Evolutionary conservation across 2,797 vertebrate genomes (phyloP).

Genomic region (Phrynocephalus guinanensis): DNA sequence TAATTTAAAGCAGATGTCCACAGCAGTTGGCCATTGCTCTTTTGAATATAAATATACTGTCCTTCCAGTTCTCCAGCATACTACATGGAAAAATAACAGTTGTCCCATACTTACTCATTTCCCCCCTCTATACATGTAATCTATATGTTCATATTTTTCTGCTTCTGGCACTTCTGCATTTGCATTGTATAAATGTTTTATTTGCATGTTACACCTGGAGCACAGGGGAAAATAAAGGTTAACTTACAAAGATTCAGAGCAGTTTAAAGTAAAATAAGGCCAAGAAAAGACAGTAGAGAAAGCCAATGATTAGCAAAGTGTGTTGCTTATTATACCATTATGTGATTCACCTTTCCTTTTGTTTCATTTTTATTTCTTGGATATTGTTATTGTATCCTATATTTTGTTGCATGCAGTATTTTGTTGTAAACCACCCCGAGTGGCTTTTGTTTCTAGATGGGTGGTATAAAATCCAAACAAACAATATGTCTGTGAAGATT

Average conservation of each 20-base stretch:
- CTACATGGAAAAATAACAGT: neutral
- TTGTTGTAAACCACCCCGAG: no score
- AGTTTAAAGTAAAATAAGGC: neutral
- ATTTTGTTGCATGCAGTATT: no score
- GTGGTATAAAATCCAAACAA: no score
- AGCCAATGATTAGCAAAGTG: no score
- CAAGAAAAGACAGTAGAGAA: no score
- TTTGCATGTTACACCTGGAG: neutral
- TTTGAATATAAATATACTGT: neutral
- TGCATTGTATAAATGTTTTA: neutral
- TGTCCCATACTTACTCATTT: neutral
- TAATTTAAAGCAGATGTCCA: slow-evolving; percentile 3
- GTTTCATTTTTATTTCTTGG: no score
- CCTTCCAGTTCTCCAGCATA: neutral
- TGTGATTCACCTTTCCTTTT: no score
- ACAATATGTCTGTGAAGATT: no score
- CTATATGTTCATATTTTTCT: neutral
- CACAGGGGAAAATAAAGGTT: neutral
- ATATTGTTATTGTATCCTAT: no score
- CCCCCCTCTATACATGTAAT: neutral
- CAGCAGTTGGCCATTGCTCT: neutral
- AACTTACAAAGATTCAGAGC: neutral
- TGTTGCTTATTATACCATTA: no score
- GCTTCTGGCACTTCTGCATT: neutral
- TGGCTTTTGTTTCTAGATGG: no score